These are phyloP conservation scores for Drosophila tani DNA, from an alignment of 1,140 invertebrate species.

Conservation along the genomic window DNA sequence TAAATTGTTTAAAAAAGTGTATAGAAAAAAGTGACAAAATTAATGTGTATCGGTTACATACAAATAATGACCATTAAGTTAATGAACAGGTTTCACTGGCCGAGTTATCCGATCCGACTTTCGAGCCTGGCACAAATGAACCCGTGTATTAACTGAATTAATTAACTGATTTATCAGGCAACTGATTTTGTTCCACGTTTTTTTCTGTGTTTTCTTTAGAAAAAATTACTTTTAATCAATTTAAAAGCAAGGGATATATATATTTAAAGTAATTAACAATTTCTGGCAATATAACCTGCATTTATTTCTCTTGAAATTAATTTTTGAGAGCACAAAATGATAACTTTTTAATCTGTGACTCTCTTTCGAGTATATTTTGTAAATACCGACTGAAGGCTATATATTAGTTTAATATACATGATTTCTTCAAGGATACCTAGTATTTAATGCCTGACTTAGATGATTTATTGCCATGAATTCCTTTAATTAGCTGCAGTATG, in stretches of 20 bases:
- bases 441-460: background rate
- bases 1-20: slow-evolving; percentile 7
- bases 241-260: background rate
- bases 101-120: slow-evolving; percentile 6
- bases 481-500: slow-evolving; percentile 2
- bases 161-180: slow-evolving; percentile 26
- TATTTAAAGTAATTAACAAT: background rate
- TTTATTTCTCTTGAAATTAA: background rate
- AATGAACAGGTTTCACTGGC: slow-evolving; percentile 11
- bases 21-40: slow-evolving; percentile 9
- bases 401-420: background rate
- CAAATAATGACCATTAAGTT: slow-evolving; percentile 18
- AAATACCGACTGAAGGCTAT: background rate
- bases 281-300: no score
- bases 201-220: background rate
- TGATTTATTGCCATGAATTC: background rate
- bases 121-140: slow-evolving; percentile 33
- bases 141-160: slow-evolving; percentile 42
- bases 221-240: background rate
- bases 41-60: slow-evolving; percentile 3
- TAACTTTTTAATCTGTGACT: background rate
- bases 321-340: background rate
- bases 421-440: background rate
- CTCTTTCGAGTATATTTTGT: background rate
- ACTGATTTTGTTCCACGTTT: slow-evolving; percentile 7